Conservation (phyloP, 2,797 vertebrate genomes). For the Melopsittacus undulatus region DNA sequence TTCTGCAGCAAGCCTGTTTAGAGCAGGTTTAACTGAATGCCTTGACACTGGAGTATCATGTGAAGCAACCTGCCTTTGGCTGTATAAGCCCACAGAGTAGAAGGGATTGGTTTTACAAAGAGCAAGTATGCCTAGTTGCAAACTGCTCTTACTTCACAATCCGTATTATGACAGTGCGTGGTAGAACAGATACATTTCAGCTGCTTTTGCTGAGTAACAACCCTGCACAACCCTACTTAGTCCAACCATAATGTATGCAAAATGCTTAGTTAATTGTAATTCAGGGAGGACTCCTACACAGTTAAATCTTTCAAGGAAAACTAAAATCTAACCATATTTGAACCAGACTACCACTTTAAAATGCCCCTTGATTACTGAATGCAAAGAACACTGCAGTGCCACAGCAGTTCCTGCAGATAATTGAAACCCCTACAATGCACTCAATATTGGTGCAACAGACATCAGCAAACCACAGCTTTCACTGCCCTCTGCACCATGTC, state of each 20-base stretch:
- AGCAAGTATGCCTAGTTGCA: neutral
- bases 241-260: neutral
- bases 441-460: neutral
- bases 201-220: neutral
- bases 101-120: neutral
- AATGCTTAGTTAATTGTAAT: neutral
- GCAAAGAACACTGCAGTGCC: neutral
- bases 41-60: neutral
- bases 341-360: neutral
- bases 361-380: neutral
- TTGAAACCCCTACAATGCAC: neutral
- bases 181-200: neutral
- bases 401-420: neutral
- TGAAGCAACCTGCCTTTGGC: neutral
- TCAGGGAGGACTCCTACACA: neutral
- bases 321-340: neutral
- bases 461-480: neutral
- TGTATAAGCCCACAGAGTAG: neutral
- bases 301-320: neutral
- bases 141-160: neutral
- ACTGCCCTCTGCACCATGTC: neutral
- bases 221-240: neutral
- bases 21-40: neutral
- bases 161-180: fast-evolving
- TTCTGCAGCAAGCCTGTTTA: neutral